Evolutionary conservation across 2,888 invertebrate genomes (phyloP), one percentile per base, ranked within the genome.

Genomic region (Molanna angustata): DNA sequence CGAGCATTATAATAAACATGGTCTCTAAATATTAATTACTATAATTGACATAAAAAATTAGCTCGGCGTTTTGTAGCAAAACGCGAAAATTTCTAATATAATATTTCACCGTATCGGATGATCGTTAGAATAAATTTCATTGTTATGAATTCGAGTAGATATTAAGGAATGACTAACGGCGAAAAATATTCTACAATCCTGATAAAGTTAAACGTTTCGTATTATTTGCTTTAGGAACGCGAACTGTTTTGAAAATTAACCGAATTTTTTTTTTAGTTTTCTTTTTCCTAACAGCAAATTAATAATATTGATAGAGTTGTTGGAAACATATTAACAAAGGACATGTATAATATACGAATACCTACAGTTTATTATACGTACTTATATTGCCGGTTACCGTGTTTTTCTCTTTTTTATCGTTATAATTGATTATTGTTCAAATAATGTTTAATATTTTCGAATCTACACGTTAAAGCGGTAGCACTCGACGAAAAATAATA

Each of bases 171-270:
- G 48, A 41, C 14, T 31, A 49, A 49, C 49, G 19, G 40, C 19
- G 27, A 14, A 33, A 33, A 11, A 33, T 13, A 33, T 13, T 6
- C 11, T n/a, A 33, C 33, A 11, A 33, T 13, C 32, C 40, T 32
- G 43, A 49, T 49, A 42, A 14, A 49, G 49, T 43, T 49, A 42
- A 41, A 40, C 41, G 27, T 18, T 18, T 20, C 18, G 13, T 40
- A 31, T 35, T 49, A 49, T 49, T 49, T 49, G 49, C 43, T 42
- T 49, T 49, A 43, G 35, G 22, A 49, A 49, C 49, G 49, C 49
- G 41, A 49, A 31, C 31, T 41, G 31, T 22, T 47, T 47, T n/a
- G n/a, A n/a, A n/a, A n/a, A n/a, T n/a, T n/a, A n/a, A n/a, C n/a
- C n/a, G n/a, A n/a, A n/a, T n/a, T n/a, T n/a, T n/a, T n/a, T n/a